Conservation (phyloP, 2,888 invertebrate genomes). For the Lissocephala sabroskyi region DNA sequence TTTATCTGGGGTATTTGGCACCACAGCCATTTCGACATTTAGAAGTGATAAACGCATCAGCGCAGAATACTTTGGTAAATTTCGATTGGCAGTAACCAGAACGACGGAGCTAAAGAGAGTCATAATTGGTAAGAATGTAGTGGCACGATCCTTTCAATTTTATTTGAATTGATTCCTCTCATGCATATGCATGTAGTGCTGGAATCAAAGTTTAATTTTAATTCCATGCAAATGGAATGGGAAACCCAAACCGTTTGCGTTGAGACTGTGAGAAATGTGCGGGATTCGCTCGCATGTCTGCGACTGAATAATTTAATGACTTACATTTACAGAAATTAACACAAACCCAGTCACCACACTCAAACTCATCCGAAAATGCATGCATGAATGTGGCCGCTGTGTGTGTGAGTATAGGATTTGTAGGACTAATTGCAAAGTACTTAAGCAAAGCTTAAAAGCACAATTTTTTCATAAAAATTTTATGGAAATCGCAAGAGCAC, state of each 20-base stretch:
- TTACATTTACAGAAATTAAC: conserved; percentile 65
- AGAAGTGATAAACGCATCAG: neutral
- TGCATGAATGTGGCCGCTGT: conserved; percentile 3
- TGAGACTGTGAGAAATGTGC: conserved; percentile 11
- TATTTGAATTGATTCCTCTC: neutral
- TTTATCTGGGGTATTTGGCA: no score
- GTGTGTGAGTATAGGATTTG: conserved; percentile 51
- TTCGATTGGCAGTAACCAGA: no score
- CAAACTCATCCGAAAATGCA: conserved; percentile 7
- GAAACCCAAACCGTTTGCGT: conserved; percentile 8
- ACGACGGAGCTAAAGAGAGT: no score
- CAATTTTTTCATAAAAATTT: conserved; percentile 67
- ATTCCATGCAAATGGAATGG: conserved; percentile 54
- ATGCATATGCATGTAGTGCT: conserved; percentile 19
- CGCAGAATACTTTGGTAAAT: no score
- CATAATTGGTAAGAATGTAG: no score
- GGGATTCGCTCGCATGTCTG: conserved; percentile 53
- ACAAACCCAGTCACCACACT: conserved; percentile 16
- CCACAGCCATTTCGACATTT: no score
- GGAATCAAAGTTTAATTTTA: conserved; percentile 53
- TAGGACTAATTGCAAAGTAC: conserved; percentile 70
- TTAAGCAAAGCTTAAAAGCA: conserved; percentile 67
- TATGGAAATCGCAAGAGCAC: conserved; percentile 44
- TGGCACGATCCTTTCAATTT: neutral
- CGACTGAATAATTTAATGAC: conserved; percentile 52